Percentiles rank a stretch among this genome's conserved stretches.
These are phyloP conservation scores for Danio choprae DNA, from an alignment of 2,797 vertebrate species.

Conservation along the genomic window DNA sequence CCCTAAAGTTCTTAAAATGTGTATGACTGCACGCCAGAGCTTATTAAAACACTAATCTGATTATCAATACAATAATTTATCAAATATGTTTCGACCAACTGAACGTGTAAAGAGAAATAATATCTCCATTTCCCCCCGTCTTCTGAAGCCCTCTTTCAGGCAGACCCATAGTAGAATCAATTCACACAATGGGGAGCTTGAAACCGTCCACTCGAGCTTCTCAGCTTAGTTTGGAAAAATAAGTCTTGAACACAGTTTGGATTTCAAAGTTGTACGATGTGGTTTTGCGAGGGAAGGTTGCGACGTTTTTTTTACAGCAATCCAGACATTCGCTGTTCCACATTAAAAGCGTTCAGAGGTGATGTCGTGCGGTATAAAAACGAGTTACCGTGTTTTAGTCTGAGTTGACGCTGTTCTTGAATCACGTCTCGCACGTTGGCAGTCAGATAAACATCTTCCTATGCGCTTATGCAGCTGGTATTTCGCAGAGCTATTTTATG, in stretches of 20 bases:
- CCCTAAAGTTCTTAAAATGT: neutral
- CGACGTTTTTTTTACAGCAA: conserved; percentile 10
- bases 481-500: neutral
- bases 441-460: neutral
- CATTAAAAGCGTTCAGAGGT: neutral
- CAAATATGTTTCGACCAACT: neutral
- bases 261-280: conserved; percentile 64
- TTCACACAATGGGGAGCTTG: conserved; percentile 87
- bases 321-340: neutral
- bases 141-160: conserved; percentile 70
- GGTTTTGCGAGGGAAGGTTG: conserved; percentile 51
- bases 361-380: neutral
- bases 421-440: neutral
- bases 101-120: neutral
- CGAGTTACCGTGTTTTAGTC: conserved; percentile 4
- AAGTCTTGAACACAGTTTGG: conserved; percentile 72
- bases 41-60: rapidly evolving
- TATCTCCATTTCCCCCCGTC: conserved; percentile 60
- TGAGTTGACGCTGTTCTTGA: neutral
- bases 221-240: conserved; percentile 78
- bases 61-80: neutral
- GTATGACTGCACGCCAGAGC: neutral
- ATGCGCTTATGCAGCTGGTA: neutral
- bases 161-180: conserved; percentile 88
- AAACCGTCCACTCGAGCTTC: conserved; percentile 79